Evolutionary conservation across 1,140 invertebrate species (phyloP), one percentile per base, ranked within the genome.

Genomic region (Leptinotarsa undecemlineata): DNA sequence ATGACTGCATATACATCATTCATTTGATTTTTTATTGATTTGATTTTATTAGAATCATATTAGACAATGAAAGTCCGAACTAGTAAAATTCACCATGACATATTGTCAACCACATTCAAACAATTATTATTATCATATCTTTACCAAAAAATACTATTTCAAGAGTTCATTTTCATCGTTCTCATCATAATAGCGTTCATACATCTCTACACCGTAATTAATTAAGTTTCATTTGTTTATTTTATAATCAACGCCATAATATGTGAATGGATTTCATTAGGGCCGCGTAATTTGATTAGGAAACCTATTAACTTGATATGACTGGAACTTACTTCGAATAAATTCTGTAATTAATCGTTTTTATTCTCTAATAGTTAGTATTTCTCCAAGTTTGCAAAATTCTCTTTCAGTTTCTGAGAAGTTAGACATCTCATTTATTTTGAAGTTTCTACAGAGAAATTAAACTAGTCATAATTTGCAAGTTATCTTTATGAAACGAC

Each of bases 231-330:
- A 79, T 81, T 82, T 80, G 78, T 82, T 82, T 81, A 81, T 82
- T 82, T 82, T 82, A 79, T 80, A 80, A 82, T 81, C 80, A 82
- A 82, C 79, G 77, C 77, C 76, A 80, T 81, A 81, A 81, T 79
- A 79, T 77, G 80, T 80, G 79, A 77, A 79, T 81, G 79, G 76
- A 80, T 80, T 82, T 82, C 81, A 81, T 82, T 81, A 80, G 80
- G 70, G 77, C 77, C 73, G 71, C 76, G 77, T 76, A 80, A 81
- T 80, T 82, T 82, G 81, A 82, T 82, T 82, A 82, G 79, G 74
- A 80, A 82, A 77, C 74, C 73, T 76, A 76, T 79, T 78, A 78
- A 81, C 74, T 81, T 75, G 74, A 73, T 73, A 75, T 75, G 76
- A 74, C 76, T 64, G 42, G 70, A 75, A 75, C 71, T 71, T 76